Conservation (phyloP, 2,888 invertebrate genomes). For the Drosophila atroscutellata region DNA sequence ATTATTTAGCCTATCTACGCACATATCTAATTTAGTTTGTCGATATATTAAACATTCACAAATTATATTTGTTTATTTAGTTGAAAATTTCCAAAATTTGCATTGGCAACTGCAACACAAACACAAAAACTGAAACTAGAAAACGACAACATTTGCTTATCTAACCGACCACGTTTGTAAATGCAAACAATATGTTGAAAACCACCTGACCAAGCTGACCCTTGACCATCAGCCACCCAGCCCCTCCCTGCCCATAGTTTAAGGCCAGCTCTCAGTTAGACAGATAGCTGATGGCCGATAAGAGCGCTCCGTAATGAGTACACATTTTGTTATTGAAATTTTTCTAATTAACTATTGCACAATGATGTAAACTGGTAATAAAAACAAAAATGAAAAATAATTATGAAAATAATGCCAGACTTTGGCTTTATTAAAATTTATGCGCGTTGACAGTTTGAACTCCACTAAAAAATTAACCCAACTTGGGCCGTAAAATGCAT, state of each 20-base stretch:
- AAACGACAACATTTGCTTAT: constrained; percentile 61
- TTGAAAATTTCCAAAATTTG: constrained; percentile 45
- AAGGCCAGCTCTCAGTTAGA: constrained; percentile 24
- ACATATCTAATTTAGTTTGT: constrained; percentile 66
- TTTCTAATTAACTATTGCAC: constrained; percentile 75
- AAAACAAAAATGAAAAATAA: constrained; percentile 33
- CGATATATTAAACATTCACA: constrained; percentile 48
- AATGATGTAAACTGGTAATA: constrained; percentile 30
- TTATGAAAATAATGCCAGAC: constrained; percentile 68
- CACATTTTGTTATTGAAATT: constrained; percentile 70
- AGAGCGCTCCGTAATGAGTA: constrained; percentile 69
- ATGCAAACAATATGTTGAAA: constrained; percentile 36
- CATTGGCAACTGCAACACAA: constrained; percentile 40
- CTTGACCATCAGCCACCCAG: not conserved
- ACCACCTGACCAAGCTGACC: constrained; percentile 50
- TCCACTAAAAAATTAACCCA: constrained; percentile 72
- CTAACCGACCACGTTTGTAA: constrained; percentile 49
- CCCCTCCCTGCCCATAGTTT: constrained; percentile 26
- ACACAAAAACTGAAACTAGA: constrained; percentile 36
- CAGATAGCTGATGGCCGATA: constrained; percentile 54
- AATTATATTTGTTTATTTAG: constrained; percentile 60
- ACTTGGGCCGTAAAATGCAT: constrained; percentile 69
- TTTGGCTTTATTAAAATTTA: constrained; percentile 70
- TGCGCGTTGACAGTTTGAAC: constrained; percentile 76
- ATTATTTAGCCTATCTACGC: constrained; percentile 61